These are phyloP conservation scores for Chelonus formosanus DNA, from an alignment of 2,888 invertebrate genomes.

Conservation along the genomic window DNA sequence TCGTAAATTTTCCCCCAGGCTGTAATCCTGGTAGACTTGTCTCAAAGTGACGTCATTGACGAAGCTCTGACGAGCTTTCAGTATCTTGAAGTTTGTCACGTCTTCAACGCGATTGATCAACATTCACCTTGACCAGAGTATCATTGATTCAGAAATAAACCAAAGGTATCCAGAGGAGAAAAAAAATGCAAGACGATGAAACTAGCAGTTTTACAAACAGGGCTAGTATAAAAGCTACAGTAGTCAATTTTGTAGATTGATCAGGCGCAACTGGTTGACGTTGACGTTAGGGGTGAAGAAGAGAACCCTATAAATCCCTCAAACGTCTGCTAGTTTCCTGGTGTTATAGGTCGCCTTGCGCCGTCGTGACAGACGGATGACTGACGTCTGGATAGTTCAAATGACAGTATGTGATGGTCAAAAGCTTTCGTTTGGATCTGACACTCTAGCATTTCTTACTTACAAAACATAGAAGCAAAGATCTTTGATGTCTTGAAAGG, in stretches of 20 bases:
- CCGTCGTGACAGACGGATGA: conserved; percentile 64
- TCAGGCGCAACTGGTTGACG: conserved; percentile 37
- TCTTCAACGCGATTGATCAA: conserved; percentile 1
- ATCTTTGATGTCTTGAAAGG: neutral
- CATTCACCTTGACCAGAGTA: conserved; percentile 1
- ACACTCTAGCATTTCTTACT: neutral
- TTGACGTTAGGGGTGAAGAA: conserved; percentile 33
- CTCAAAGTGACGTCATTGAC: conserved; percentile 65
- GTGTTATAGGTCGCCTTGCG: conserved; percentile 58
- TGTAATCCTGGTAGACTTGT: conserved; percentile 64
- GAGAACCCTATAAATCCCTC: conserved; percentile 62
- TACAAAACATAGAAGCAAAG: too few species aligned
- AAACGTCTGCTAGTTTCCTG: conserved; percentile 64
- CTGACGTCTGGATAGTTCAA: conserved; percentile 51
- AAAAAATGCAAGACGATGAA: too few species aligned
- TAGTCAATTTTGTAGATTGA: conserved; percentile 6
- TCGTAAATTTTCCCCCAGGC: conserved; percentile 63
- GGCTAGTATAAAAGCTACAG: too few species aligned
- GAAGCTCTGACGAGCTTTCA: conserved; percentile 60
- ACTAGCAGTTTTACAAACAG: too few species aligned
- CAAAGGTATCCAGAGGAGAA: too few species aligned
- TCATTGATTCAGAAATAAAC: too few species aligned
- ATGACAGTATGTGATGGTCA: conserved; percentile 8
- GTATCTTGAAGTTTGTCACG: conserved; percentile 43
- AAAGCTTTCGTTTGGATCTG: conserved; percentile 5